Conservation (phyloP, 2,888 invertebrate genomes). For the Mongoloraphidia duomilia region DNA sequence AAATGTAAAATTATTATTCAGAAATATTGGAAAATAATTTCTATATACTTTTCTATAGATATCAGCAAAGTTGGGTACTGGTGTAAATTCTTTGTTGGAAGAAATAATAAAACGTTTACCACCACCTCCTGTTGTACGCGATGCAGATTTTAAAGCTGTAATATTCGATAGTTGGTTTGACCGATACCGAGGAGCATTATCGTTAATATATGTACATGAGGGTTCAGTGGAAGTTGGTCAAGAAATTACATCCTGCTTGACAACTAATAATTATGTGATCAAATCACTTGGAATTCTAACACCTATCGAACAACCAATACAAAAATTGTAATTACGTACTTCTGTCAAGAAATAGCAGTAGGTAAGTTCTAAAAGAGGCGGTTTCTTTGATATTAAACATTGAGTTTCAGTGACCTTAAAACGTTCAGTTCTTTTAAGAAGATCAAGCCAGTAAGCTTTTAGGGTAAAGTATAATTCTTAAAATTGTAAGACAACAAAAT, state of each 20-base stretch:
- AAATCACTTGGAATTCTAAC: constrained; percentile 64
- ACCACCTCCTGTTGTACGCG: constrained; percentile 45
- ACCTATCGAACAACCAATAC: constrained; percentile 55
- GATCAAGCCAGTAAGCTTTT: too few species aligned
- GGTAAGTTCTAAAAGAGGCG: too few species aligned
- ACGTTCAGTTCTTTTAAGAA: too few species aligned
- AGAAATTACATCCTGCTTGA: constrained; percentile 54
- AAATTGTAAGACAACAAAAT: too few species aligned
- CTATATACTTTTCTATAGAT: constrained; percentile 30
- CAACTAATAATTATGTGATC: constrained; percentile 62
- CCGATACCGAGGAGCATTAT: constrained; percentile 67
- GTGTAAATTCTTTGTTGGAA: constrained; percentile 62
- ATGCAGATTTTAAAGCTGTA: constrained; percentile 57
- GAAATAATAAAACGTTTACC: constrained; percentile 69
- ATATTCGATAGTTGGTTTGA: constrained; percentile 93
- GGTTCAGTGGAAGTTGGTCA: constrained; percentile 62
- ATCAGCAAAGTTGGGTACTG: constrained; percentile 85
- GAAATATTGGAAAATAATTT: constrained; percentile 1
- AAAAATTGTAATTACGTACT: constrained; percentile 40
- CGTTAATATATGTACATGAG: constrained; percentile 62
- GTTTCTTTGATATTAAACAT: too few species aligned
- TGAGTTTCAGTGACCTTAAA: too few species aligned
- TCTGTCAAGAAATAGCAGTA: background rate
- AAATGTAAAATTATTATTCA: background rate
- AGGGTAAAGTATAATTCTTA: too few species aligned